These are phyloP conservation scores for Limnephilus marmoratus DNA, from an alignment of 2,888 invertebrate genomes.

Conservation along the genomic window DNA sequence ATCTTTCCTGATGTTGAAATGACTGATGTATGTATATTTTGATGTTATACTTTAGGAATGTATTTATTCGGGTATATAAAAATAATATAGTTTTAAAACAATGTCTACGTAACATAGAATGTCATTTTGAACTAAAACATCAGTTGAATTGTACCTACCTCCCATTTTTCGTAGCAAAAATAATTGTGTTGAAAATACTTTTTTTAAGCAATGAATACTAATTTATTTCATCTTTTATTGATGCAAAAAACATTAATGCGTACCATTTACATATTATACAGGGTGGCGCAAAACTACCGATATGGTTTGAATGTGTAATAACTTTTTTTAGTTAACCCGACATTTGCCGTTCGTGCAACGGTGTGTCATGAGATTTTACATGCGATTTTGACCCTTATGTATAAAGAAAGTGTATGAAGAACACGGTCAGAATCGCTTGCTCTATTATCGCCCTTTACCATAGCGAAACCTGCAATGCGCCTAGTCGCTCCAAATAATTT, in stretches of 20 bases:
- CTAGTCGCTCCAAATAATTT: too few relatives aligned
- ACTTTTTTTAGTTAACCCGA: too few relatives aligned
- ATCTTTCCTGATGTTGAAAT: background rate
- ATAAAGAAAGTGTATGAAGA: too few relatives aligned
- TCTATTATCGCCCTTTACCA: too few relatives aligned
- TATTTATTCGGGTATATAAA: background rate
- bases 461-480: too few relatives aligned
- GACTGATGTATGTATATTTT: background rate
- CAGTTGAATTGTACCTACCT: background rate
- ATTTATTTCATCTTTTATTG: background rate
- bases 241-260: background rate
- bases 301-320: too few relatives aligned
- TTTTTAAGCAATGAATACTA: background rate
- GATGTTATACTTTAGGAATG: background rate
- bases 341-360: too few relatives aligned
- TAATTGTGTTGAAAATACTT: background rate
- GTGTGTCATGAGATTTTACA: too few relatives aligned
- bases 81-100: background rate
- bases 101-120: background rate
- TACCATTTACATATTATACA: background rate
- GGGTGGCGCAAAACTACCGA: too few relatives aligned
- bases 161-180: background rate
- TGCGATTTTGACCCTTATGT: too few relatives aligned
- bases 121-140: background rate
- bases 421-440: too few relatives aligned